phyloP scores from a whole-genome alignment of 2,888 invertebrate species.

The Plagiodera versicolora region DNA sequence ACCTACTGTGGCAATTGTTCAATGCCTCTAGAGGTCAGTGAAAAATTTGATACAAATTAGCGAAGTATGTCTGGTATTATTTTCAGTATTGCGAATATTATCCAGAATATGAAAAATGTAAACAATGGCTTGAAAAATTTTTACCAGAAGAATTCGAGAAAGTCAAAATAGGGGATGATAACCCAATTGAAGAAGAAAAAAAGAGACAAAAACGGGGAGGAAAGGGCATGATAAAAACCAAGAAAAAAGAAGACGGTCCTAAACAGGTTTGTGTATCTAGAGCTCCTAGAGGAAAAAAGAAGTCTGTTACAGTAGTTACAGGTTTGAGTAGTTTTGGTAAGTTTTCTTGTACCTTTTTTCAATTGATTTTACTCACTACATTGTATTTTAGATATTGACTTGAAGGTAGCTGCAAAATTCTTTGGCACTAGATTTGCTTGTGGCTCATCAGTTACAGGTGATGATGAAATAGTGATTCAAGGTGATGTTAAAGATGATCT shows the following conservation, averaged over 20 bases:
- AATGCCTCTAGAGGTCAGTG: constrained; percentile 83
- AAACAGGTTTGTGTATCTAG: constrained; percentile 83
- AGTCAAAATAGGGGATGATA: constrained; percentile 70
- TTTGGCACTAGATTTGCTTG: constrained; percentile 98
- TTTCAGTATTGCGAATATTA: constrained; percentile 95
- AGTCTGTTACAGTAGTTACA: constrained; percentile 96
- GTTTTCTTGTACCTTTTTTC: no score
- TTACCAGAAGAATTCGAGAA: constrained; percentile 92
- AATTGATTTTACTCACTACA: not conserved
- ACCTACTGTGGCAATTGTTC: constrained; percentile 93
- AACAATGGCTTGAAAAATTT: constrained; percentile 94
- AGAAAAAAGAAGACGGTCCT: constrained; percentile 90
- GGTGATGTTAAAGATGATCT: constrained; percentile 98
- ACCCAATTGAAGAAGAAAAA: constrained; percentile 86
- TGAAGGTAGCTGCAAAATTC: constrained; percentile 97
- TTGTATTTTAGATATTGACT: constrained; percentile 79
- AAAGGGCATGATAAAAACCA: constrained; percentile 92
- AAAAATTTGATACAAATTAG: not conserved
- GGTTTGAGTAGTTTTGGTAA: constrained; percentile 93
- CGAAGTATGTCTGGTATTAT: not conserved
- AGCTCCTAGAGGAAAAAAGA: constrained; percentile 96
- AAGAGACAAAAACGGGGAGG: constrained; percentile 96
- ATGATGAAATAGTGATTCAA: constrained; percentile 99
- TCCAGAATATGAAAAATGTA: constrained; percentile 96
- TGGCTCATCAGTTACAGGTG: constrained; percentile 98